Conservation (phyloP, 2,113 vertebrate species). For the Pyrgilauda ruficollis region DNA sequence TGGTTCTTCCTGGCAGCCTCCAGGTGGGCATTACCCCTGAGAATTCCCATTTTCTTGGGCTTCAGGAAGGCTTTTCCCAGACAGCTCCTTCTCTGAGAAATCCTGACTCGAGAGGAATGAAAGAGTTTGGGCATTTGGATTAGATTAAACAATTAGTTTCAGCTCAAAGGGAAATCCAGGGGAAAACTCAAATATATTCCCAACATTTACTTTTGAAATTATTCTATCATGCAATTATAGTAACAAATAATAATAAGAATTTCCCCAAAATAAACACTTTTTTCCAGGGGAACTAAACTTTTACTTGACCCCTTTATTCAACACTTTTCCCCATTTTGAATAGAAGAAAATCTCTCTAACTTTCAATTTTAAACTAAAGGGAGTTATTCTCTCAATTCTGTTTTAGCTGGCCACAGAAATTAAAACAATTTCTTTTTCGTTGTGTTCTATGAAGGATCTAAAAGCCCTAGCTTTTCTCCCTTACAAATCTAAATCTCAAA, state of each 20-base stretch:
- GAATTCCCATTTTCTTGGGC: neutral
- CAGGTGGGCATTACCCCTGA: neutral
- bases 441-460: neutral
- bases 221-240: neutral
- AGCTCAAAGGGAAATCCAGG: neutral
- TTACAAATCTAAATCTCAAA: neutral
- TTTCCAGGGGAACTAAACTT: neutral
- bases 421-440: fast-evolving
- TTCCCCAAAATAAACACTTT: neutral
- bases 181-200: neutral
- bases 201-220: neutral
- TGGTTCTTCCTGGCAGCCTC: neutral
- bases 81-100: neutral
- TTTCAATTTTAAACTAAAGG: neutral
- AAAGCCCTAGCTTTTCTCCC: neutral
- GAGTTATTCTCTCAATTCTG: neutral
- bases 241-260: neutral
- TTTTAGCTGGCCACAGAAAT: neutral
- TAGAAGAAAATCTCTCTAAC: neutral
- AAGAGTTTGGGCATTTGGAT: neutral
- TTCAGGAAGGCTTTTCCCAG: neutral
- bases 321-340: neutral
- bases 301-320: neutral
- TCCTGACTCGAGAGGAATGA: neutral
- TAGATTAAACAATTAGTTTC: neutral